A percentile compares a stretch with the other conserved stretches of the same genome.
Evolutionary conservation across 2,888 invertebrate species (phyloP).

Genomic region (Himalopsyche tibetana): DNA sequence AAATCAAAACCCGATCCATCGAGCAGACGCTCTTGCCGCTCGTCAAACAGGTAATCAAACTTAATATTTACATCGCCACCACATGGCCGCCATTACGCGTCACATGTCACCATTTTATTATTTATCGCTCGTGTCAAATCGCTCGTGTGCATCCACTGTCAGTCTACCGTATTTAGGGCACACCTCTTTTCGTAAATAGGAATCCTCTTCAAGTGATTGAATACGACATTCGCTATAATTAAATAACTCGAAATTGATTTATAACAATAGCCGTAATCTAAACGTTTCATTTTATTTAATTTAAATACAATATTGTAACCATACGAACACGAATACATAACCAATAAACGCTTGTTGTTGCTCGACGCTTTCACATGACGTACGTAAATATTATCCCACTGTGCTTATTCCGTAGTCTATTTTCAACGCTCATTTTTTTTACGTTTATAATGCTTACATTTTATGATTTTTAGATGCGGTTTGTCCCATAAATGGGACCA

Average conservation of each 20-base stretch:
- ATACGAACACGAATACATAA: conserved; percentile 57
- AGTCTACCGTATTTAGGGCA: conserved; percentile 50
- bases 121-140: conserved; percentile 24
- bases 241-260: background rate
- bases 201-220: background rate
- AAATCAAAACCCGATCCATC: conserved; percentile 95
- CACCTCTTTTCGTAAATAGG: conserved; percentile 31
- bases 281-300: background rate
- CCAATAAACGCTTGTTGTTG: conserved; percentile 56
- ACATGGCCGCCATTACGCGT: conserved; percentile 34
- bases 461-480: background rate
- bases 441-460: background rate
- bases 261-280: background rate
- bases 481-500: background rate
- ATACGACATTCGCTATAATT: background rate
- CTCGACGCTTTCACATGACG: conserved; percentile 49
- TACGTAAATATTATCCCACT: conserved; percentile 53
- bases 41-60: conserved; percentile 89
- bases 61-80: background rate
- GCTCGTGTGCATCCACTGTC: conserved; percentile 45
- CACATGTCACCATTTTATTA: conserved; percentile 41
- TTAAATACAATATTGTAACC: conserved; percentile 29
- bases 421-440: conserved; percentile 36
- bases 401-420: conserved; percentile 44
- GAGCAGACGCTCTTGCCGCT: conserved; percentile 95